Evolutionary conservation across 2,113 vertebrate genomes (phyloP).

Genomic region (Saccopteryx leptura): DNA sequence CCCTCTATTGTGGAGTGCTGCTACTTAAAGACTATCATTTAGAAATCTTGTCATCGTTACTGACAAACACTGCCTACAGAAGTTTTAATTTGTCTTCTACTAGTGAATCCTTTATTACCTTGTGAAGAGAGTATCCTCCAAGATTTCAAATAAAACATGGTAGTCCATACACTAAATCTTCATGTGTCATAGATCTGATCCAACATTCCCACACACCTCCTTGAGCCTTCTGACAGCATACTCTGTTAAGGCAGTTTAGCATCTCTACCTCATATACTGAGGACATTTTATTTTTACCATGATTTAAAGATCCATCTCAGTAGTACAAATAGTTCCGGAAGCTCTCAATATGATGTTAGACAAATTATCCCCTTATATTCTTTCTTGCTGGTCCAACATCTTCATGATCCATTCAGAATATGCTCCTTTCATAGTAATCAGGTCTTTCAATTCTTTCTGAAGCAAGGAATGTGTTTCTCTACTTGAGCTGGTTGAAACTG

Average conservation of each 20-base stretch:
- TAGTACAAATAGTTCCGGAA: neutral
- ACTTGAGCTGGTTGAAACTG: neutral
- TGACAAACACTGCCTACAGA: neutral
- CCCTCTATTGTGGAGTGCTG: neutral
- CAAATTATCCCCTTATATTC: neutral
- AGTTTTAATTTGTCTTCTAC: neutral
- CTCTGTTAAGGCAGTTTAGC: neutral
- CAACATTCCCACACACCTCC: neutral
- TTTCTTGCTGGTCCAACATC: neutral
- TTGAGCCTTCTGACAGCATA: neutral
- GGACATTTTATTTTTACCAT: neutral
- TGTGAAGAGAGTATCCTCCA: neutral
- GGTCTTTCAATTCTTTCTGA: neutral
- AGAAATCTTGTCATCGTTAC: neutral
- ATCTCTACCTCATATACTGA: neutral
- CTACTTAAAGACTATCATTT: neutral
- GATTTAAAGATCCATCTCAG: neutral
- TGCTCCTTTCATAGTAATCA: neutral
- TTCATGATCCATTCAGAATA: neutral
- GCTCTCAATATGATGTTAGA: neutral
- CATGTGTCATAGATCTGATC: neutral
- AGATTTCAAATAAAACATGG: neutral
- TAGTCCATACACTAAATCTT: neutral
- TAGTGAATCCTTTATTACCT: neutral
- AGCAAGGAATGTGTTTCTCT: neutral